Evolutionary conservation across 2,797 vertebrate genomes (phyloP).

Genomic region (Falco novaeseelandiae): DNA sequence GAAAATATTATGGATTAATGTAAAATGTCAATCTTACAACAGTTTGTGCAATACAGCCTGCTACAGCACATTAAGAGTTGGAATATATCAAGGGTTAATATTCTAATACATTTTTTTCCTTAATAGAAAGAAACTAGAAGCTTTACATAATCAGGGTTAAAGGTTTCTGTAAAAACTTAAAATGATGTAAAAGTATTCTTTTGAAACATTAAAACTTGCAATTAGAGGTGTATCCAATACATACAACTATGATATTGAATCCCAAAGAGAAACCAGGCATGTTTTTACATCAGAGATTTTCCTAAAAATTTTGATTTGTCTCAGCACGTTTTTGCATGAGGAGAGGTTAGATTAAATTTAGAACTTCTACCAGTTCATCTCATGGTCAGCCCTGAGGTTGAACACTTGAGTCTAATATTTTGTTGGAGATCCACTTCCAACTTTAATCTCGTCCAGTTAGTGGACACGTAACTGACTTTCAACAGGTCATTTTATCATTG

Average conservation of each 20-base stretch:
- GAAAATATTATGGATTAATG: neutral
- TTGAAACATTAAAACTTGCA: neutral
- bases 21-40: conserved; percentile 7
- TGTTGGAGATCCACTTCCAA: neutral
- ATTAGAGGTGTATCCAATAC: neutral
- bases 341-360: neutral
- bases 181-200: neutral
- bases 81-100: neutral
- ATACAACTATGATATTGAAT: neutral
- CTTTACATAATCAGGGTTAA: conserved; percentile 25
- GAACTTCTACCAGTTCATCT: neutral
- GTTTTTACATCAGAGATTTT: neutral
- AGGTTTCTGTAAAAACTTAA: conserved; percentile 1
- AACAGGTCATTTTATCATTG: neutral
- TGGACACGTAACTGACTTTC: neutral
- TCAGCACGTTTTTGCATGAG: neutral
- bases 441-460: neutral
- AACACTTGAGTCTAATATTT: neutral
- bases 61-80: neutral
- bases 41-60: neutral
- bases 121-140: neutral
- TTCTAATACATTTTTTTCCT: neutral
- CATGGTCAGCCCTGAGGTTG: neutral
- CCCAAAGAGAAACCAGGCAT: neutral
- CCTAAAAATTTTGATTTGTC: neutral